Evolutionary conservation across 92 coral and sea anemone species (phyloP).

Genomic region (Metridium senile): DNA sequence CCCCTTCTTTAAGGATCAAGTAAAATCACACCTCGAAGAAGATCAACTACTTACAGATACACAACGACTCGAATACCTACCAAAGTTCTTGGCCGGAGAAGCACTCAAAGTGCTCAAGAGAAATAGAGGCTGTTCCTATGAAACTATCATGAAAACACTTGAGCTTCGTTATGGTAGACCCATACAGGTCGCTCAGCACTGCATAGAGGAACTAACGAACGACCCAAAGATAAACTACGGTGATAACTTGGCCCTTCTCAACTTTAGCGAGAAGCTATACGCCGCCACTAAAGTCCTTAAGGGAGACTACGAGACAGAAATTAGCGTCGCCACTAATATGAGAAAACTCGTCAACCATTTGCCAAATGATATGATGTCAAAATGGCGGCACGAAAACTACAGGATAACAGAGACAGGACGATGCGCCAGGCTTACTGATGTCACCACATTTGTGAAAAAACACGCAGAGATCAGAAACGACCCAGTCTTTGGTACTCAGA

Average conservation of each 20-base stretch:
- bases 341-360: constrained; percentile 43
- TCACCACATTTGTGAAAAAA: constrained; percentile 52
- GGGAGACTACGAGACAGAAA: constrained; percentile 23
- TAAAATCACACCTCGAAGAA: constrained; percentile 46
- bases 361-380: constrained; percentile 49
- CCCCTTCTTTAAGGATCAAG: constrained; percentile 50
- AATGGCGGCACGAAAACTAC: constrained; percentile 53
- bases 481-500: constrained; percentile 31
- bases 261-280: constrained; percentile 13
- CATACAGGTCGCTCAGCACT: constrained; percentile 8
- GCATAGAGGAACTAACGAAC: constrained; percentile 5
- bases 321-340: constrained; percentile 57
- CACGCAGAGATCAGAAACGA: constrained; percentile 65
- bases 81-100: constrained; percentile 54
- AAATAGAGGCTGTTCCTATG: neutral
- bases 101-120: neutral
- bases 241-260: constrained; percentile 20
- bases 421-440: constrained; percentile 42
- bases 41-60: constrained; percentile 60
- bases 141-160: neutral
- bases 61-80: constrained; percentile 57
- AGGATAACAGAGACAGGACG: constrained; percentile 34
- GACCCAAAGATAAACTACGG: constrained; percentile 19
- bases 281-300: neutral
- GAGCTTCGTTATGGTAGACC: constrained; percentile 2